Evolutionary conservation across 2,888 invertebrate species (phyloP).

Genomic region (Anorthoa munda): DNA sequence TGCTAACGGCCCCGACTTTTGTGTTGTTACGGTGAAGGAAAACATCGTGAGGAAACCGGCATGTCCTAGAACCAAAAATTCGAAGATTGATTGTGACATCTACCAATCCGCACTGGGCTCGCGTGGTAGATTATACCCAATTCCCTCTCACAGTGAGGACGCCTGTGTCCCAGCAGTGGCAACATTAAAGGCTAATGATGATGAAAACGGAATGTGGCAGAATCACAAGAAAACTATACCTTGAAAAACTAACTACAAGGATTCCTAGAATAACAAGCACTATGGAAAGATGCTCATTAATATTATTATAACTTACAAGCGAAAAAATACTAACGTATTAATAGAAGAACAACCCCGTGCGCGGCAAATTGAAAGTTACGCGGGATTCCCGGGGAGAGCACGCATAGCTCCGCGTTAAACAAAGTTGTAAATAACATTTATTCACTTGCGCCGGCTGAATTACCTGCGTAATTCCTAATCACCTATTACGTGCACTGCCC

Average conservation of each 20-base stretch:
- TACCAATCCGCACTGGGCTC: too few relatives aligned
- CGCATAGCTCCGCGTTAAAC: constrained; percentile 53
- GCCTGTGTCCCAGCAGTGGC: too few relatives aligned
- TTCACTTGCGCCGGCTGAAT: constrained; percentile 50
- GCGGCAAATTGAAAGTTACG: constrained; percentile 70
- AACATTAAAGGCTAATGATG: too few relatives aligned
- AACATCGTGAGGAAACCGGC: too few relatives aligned
- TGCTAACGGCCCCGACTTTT: too few relatives aligned
- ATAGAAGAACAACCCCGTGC: constrained; percentile 60
- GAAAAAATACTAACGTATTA: constrained; percentile 56
- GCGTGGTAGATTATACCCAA: too few relatives aligned
- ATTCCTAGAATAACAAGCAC: too few relatives aligned
- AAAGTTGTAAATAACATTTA: constrained; percentile 64
- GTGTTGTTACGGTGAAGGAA: too few relatives aligned
- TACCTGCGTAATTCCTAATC: constrained; percentile 62
- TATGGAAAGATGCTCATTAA: not conserved
- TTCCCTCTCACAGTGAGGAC: too few relatives aligned
- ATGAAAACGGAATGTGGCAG: not conserved
- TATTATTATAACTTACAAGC: constrained; percentile 9
- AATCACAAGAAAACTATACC: not conserved
- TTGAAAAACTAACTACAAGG: not conserved
- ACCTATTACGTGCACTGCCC: constrained; percentile 25
- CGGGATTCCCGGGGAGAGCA: constrained; percentile 57
- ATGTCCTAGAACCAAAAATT: too few relatives aligned
- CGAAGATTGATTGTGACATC: too few relatives aligned